phyloP scores from a whole-genome alignment of 2,113 vertebrate genomes.

The Serilophus lunatus region DNA sequence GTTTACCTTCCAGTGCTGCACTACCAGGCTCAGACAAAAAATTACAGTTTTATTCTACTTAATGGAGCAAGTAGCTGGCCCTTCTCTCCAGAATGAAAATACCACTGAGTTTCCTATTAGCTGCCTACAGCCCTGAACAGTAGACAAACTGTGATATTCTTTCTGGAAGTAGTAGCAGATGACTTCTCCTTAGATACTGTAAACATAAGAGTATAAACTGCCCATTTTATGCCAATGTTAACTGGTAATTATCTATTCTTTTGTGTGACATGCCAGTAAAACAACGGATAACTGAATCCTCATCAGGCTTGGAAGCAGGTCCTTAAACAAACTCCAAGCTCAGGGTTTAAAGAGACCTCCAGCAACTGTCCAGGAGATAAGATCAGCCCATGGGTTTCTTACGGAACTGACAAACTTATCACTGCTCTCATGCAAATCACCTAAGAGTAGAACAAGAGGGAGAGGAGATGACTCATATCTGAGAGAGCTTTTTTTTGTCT shows the following conservation, averaged over 20 bases:
- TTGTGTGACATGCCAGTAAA: neutral
- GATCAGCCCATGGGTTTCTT: constrained; percentile 14
- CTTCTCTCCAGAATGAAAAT: neutral
- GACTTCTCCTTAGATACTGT: neutral
- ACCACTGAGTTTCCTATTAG: neutral
- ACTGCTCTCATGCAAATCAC: constrained; percentile 18
- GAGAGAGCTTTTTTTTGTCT: neutral
- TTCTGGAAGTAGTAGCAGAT: neutral
- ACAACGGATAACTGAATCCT: neutral
- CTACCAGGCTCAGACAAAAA: neutral
- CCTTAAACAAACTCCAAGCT: neutral
- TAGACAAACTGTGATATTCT: neutral
- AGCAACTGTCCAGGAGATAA: constrained; percentile 38
- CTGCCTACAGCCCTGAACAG: neutral
- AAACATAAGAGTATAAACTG: neutral
- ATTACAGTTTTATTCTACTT: neutral
- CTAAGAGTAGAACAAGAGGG: neutral
- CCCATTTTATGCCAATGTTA: neutral
- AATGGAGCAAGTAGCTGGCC: neutral
- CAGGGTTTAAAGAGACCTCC: constrained; percentile 17
- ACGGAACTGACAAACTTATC: neutral
- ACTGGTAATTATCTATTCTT: neutral
- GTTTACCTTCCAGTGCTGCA: neutral
- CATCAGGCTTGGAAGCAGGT: neutral
- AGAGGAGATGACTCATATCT: neutral